Base-by-base conservation (phyloP, 2,888 invertebrate genomes). In the Teleiodes luculella region DNA sequence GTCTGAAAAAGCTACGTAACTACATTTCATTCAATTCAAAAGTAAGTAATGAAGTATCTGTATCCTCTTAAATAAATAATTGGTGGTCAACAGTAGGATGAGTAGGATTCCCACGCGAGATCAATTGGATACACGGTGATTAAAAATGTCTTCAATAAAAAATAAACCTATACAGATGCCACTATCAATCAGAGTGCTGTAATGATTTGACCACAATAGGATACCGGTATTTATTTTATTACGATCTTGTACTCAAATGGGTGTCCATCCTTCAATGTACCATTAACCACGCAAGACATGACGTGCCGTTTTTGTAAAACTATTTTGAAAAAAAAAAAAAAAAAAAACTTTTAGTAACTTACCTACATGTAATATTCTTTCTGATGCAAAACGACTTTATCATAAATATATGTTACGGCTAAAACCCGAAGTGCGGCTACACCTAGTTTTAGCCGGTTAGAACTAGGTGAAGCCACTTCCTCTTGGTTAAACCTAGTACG, bases 151-250 rank as follows among this genome's bases (percentile, higher is more conserved):
- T 37, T 37, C 16, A 37, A 31, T 51, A 45, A 35, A 39, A 28
- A 55, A 54, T 18, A 46, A 48, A 55, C 16, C 18, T 14, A 13
- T 8, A 24, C 28, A 28, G 28, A 49, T 49, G 49, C 36, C 30
- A 54, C 51, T 57, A 57, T 57, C 53, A 57, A 57, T 57, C 56
- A 57, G 13, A 13, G 31, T 18, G 20, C 37, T 11, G 48, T 57
- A 57, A 57, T 54, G 53, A 55, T 53, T 36, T 53, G 24, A 37
- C 33, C 68, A 67, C 69, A 70, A 66, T 66, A 58, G 68, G 60
- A 57, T 63, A 62, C 65, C 59, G 67, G 64, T 64, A 63, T 68
- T 68, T 68, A 63, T 69, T 68, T 65, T 63, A 66, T 59, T 62
- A 61, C 58, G 57, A 59, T 56, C 58, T 58, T 58, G 59, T 56